These are phyloP conservation scores for Ametastegia equiseti DNA, from an alignment of 2,888 invertebrate species.

Conservation along the genomic window DNA sequence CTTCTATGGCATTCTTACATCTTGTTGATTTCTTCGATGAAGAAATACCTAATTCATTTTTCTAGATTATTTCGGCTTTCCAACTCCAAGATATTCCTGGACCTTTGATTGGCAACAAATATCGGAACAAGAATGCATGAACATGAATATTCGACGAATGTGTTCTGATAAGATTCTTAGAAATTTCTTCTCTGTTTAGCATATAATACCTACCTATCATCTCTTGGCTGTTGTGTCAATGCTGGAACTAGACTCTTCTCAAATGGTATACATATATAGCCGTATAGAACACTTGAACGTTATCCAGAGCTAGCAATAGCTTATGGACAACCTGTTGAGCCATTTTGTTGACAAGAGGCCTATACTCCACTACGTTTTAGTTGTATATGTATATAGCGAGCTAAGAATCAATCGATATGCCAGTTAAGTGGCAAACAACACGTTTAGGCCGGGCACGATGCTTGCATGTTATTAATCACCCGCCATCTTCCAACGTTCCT, in stretches of 20 bases:
- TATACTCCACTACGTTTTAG: slow-evolving; percentile 11
- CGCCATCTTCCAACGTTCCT: slow-evolving; percentile 14
- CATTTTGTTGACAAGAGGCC: slow-evolving; percentile 36
- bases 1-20: too few relatives aligned
- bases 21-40: too few relatives aligned
- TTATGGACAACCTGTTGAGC: slow-evolving; percentile 48
- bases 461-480: slow-evolving; percentile 28
- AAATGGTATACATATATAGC: neutral
- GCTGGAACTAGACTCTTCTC: neutral
- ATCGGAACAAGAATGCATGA: neutral
- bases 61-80: too few relatives aligned
- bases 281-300: slow-evolving; percentile 14
- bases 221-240: neutral
- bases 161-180: neutral
- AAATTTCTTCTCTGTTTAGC: neutral
- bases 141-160: neutral
- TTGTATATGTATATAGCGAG: slow-evolving; percentile 10
- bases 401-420: slow-evolving; percentile 38
- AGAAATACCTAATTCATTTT: too few relatives aligned
- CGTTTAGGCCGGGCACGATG: neutral
- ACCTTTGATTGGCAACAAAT: neutral
- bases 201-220: neutral
- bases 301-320: slow-evolving; percentile 37
- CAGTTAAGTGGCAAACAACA: slow-evolving; percentile 28
- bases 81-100: too few relatives aligned